Conservation (phyloP, 2,888 invertebrate species). For the Latheticus oryzae region DNA sequence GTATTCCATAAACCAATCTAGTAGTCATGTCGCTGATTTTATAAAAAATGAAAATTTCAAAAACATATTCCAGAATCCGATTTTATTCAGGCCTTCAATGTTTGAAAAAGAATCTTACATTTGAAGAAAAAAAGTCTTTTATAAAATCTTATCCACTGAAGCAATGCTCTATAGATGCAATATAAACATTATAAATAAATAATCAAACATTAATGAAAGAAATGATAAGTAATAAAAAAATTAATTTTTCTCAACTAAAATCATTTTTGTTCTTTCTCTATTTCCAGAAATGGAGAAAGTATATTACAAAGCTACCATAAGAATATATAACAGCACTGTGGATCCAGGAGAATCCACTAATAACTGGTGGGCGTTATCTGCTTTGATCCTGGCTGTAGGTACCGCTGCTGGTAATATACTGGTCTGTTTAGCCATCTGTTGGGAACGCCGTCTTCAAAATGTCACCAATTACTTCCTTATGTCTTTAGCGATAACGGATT, state of each 20-base stretch:
- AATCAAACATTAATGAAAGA: too few species aligned
- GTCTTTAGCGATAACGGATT: slow-evolving; percentile 94
- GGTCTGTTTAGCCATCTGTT: slow-evolving; percentile 92
- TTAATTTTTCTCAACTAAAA: slow-evolving; percentile 1
- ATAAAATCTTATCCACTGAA: too few species aligned
- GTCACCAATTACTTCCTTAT: slow-evolving; percentile 97
- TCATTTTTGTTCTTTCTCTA: slow-evolving; percentile 1
- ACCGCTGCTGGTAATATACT: slow-evolving; percentile 94
- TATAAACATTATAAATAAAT: too few species aligned
- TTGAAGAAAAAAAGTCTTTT: too few species aligned
- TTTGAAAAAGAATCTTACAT: too few species aligned
- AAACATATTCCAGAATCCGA: too few species aligned
- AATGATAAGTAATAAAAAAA: too few species aligned
- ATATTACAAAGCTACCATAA: slow-evolving; percentile 61
- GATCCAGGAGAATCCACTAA: slow-evolving; percentile 59
- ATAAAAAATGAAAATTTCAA: too few species aligned
- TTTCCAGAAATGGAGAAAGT: slow-evolving; percentile 56
- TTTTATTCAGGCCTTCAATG: too few species aligned
- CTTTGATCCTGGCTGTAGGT: slow-evolving; percentile 81
- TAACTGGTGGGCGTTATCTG: slow-evolving; percentile 87
- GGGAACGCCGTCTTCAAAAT: slow-evolving; percentile 93
- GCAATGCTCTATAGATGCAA: too few species aligned
- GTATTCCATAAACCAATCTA: too few species aligned
- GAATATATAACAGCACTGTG: slow-evolving; percentile 51
- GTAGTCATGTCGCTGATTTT: too few species aligned